These are phyloP conservation scores for Diplodus puntazzo DNA, from an alignment of 2,797 vertebrate species.

Conservation along the genomic window DNA sequence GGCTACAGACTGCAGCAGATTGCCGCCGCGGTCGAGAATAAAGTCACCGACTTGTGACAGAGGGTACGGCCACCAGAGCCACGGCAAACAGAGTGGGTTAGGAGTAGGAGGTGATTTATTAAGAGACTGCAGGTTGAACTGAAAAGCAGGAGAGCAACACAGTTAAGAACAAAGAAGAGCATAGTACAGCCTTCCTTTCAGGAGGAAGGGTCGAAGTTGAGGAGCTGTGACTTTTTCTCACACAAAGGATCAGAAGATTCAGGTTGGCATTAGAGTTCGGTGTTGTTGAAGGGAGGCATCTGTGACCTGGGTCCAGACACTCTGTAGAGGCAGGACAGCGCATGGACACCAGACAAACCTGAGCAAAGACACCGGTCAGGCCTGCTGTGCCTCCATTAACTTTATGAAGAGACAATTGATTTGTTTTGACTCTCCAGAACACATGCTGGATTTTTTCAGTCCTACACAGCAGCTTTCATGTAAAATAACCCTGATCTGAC, in stretches of 20 bases:
- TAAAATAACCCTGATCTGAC: slow-evolving; percentile 1
- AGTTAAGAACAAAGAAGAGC: not conserved
- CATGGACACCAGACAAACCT: slow-evolving; percentile 10
- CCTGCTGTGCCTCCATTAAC: not conserved
- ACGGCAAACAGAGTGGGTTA: not conserved
- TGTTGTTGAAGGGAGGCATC: not conserved
- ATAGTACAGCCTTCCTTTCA: not conserved
- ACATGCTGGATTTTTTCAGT: not conserved
- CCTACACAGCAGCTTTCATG: not conserved
- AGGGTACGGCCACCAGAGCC: slow-evolving; percentile 5
- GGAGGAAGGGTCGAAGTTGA: not conserved
- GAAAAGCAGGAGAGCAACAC: slow-evolving; percentile 16
- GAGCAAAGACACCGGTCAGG: not conserved
- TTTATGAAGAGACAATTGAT: slow-evolving; percentile 8
- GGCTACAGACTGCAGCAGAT: slow-evolving; percentile 98
- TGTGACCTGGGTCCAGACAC: not conserved
- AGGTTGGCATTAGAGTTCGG: slow-evolving; percentile 9
- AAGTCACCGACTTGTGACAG: slow-evolving; percentile 97
- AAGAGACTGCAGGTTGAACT: slow-evolving; percentile 26
- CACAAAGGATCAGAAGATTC: slow-evolving; percentile 2
- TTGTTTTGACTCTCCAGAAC: not conserved
- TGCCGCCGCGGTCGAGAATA: slow-evolving; percentile 97
- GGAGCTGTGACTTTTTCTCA: not conserved
- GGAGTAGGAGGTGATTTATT: not conserved
- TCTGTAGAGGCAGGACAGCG: slow-evolving; percentile 13